Base-by-base conservation (phyloP, 1,140 invertebrate species). In the Trichonephila clavipes region DNA sequence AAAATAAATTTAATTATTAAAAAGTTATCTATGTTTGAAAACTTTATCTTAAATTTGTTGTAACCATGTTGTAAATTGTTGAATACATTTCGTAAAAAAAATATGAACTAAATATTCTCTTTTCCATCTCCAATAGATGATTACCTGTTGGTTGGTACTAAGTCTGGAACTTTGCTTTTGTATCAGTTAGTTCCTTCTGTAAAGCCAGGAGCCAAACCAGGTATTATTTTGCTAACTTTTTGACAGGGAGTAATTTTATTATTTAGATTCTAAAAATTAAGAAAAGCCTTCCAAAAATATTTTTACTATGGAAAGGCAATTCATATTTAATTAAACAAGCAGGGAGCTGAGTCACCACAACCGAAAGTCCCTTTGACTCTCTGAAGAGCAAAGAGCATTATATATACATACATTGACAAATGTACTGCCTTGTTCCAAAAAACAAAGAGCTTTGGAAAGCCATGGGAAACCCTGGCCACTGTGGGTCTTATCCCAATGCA, bases 111-210 rank as follows among this genome's bases (percentile, higher is more conserved):
- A 66, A 88, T 40, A 66, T 64, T 40, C 8, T 88, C 5, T 88
- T 51, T 89, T 8, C 10, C 8, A 59, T 40, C 24, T 88, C 94
- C 95, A 95, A 93, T 96, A 99, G 98, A 98, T 96, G 98, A 98
- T 95, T 98, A 98, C 96, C 96, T 99, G 81, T 96, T 99, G 64
- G 97, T 99, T 95, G 99, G 98, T 28, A 99, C 98, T 44, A 97
- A 98, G 95, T 98, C 99, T 95, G 98, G 99, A 0, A 98, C 99
- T 96, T 96, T 99, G 89, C 97, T 99, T 82, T 98, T 98, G 97
- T 99, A 99, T 95, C 98, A 95, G 89, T 94, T 96, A 24, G 95
- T 95, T 51, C 94, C 94, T 58, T 21, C 92, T 88, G 2, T 51
- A 94, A 95, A 94, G 87, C 89, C 86, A 93, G 94, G 86, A 85